Conservation (phyloP, 2,797 vertebrate species). For the Dendrocincla tyrannina region DNA sequence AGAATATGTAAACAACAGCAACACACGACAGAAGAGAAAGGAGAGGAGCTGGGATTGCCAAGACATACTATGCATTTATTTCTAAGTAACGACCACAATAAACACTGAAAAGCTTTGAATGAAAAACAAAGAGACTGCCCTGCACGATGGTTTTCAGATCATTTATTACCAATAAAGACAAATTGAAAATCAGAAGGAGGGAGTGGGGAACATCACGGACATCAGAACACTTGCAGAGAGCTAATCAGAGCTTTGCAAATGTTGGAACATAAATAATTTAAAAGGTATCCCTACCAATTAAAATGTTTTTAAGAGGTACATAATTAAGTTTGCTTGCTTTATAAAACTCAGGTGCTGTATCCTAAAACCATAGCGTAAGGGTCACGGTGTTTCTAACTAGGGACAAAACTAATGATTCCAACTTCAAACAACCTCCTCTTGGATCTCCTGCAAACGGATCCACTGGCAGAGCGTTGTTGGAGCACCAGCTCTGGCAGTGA, state of each 20-base stretch:
- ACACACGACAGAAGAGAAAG: neutral
- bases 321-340: neutral
- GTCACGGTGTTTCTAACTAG: neutral
- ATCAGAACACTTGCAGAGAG: constrained; percentile 40
- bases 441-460: neutral
- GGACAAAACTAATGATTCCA: neutral
- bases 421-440: neutral
- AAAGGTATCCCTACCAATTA: constrained; percentile 36
- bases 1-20: neutral
- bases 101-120: neutral
- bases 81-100: neutral
- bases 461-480: neutral
- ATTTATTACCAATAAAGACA: constrained; percentile 77
- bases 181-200: constrained; percentile 16
- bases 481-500: neutral
- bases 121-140: constrained; percentile 14
- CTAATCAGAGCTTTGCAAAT: constrained; percentile 57
- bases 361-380: neutral
- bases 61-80: neutral
- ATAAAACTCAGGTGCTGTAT: constrained; percentile 3
- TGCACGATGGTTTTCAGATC: constrained; percentile 44
- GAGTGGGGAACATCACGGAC: constrained; percentile 19
- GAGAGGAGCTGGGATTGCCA: neutral
- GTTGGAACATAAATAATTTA: constrained; percentile 50
- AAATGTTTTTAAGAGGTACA: constrained; percentile 26